These are phyloP conservation scores for Atherinosoma microstoma DNA, from an alignment of 2,797 vertebrate species.

Conservation along the genomic window DNA sequence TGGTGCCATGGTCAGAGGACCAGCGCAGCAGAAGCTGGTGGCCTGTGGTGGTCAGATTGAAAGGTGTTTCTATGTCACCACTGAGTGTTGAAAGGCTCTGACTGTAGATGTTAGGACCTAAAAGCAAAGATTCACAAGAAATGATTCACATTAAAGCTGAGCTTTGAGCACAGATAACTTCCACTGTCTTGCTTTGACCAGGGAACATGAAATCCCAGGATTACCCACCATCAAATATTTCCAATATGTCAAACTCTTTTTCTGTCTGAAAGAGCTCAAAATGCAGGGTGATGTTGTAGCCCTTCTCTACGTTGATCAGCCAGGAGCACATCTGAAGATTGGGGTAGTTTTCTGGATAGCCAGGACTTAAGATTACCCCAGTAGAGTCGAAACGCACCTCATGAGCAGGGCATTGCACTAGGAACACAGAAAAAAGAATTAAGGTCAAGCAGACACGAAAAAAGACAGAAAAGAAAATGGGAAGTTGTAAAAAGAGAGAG, in stretches of 20 bases:
- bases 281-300: conserved; percentile 96
- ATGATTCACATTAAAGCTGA: neutral
- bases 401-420: conserved; percentile 95
- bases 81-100: conserved; percentile 92
- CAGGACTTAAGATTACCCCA: conserved; percentile 95
- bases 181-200: neutral
- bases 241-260: conserved; percentile 98
- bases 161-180: neutral
- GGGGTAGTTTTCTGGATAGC: conserved; percentile 94
- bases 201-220: neutral
- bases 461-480: neutral
- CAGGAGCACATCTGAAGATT: conserved; percentile 98
- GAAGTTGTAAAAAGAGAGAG: neutral
- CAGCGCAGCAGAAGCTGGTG: conserved; percentile 96
- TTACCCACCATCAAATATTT: conserved; percentile 95
- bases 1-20: conserved; percentile 98
- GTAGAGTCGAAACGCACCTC: conserved; percentile 97
- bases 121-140: conserved; percentile 1
- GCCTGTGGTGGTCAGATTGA: conserved; percentile 92
- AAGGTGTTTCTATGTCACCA: conserved; percentile 92
- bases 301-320: conserved; percentile 97
- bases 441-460: neutral
- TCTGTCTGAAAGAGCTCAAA: conserved; percentile 97
- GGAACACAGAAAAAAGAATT: conserved; percentile 22
- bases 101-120: conserved; percentile 96